phyloP scores from a whole-genome alignment of 37 sponge, comb jelly and placozoan genomes.

The Beroe ovata region DNA sequence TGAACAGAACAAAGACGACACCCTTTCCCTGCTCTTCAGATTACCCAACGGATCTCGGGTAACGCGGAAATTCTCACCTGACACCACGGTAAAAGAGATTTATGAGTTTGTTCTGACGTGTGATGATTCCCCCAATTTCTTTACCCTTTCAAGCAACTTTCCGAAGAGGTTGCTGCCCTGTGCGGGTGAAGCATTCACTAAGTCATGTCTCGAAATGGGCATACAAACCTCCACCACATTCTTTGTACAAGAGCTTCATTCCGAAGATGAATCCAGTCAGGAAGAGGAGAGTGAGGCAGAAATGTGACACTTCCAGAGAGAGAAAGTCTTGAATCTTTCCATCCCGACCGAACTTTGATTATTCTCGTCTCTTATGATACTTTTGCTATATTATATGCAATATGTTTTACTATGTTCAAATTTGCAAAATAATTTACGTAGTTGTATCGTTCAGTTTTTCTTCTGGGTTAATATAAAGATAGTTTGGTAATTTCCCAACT shows the following conservation, averaged over 20 bases:
- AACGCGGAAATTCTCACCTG: conserved; percentile 11
- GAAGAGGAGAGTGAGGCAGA: conserved; percentile 60
- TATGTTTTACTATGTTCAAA: no score
- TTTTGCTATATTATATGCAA: no score
- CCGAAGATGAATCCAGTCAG: neutral
- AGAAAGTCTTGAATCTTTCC: no score
- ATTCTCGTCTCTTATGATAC: neutral
- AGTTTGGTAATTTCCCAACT: no score
- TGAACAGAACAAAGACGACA: conserved; percentile 24
- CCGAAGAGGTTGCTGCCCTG: conserved; percentile 25
- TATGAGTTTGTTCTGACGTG: conserved; percentile 51
- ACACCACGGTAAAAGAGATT: conserved; percentile 5
- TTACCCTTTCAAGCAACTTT: conserved; percentile 22
- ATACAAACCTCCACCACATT: conserved; percentile 37
- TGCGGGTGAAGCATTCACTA: neutral
- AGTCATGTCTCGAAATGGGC: conserved; percentile 10
- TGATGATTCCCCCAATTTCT: conserved; percentile 46
- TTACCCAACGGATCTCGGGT: conserved; percentile 36
- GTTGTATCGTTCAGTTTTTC: no score
- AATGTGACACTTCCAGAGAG: no score
- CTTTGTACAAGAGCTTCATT: conserved; percentile 9
- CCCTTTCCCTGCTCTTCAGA: conserved; percentile 43
- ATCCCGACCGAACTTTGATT: neutral
- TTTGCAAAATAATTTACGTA: neutral
- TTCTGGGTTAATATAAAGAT: no score